These are phyloP conservation scores for Xanthorhoe designata DNA, from an alignment of 2,888 invertebrate genomes.

Conservation along the genomic window DNA sequence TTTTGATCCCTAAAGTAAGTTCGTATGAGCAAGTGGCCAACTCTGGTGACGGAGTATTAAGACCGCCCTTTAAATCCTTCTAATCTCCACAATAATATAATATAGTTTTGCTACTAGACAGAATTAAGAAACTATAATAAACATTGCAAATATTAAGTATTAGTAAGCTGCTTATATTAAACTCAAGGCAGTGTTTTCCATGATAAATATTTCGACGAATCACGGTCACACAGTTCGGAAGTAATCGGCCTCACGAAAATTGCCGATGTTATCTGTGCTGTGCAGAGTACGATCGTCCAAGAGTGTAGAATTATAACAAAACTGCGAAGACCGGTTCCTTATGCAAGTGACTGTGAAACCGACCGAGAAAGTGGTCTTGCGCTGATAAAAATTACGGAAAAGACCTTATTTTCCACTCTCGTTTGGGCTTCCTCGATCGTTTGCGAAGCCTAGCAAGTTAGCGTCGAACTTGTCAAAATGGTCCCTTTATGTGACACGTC, in stretches of 20 bases:
- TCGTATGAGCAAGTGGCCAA: no score
- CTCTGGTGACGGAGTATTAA: no score
- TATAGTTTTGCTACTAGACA: no score
- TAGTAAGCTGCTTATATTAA: neutral
- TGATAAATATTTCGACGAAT: neutral
- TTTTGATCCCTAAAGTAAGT: no score
- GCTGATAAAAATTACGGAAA: constrained; percentile 47
- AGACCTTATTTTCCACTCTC: constrained; percentile 41
- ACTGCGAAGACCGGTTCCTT: constrained; percentile 44
- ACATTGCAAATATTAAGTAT: neutral
- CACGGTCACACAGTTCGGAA: neutral
- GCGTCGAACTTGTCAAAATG: neutral
- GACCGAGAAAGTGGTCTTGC: constrained; percentile 47
- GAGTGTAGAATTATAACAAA: constrained; percentile 42
- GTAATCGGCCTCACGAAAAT: constrained; percentile 1
- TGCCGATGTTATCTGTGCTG: neutral
- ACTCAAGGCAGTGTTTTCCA: neutral
- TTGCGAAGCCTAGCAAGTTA: constrained; percentile 15
- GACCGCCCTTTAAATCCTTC: no score
- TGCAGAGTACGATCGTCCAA: constrained; percentile 5
- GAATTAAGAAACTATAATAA: no score
- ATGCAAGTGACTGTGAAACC: constrained; percentile 47
- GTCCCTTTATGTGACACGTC: neutral
- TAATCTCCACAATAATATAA: no score
- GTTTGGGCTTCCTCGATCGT: constrained; percentile 26